Evolutionary conservation across 1,140 invertebrate genomes (phyloP).

Genomic region (Yoshiicerus persimilis): DNA sequence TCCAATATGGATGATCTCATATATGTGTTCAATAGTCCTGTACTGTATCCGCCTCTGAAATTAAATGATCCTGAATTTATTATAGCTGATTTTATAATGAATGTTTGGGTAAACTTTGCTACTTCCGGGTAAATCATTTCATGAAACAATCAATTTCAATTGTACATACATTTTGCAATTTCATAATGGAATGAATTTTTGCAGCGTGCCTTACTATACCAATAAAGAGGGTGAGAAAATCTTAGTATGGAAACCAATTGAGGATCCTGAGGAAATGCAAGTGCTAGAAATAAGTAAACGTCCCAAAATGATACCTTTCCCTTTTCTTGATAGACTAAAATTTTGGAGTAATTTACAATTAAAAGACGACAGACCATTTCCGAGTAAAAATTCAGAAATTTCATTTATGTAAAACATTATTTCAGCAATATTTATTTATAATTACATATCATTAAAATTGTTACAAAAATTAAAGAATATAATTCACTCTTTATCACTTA

Average conservation of each 20-base stretch:
- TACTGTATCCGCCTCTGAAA: slow-evolving; percentile 36
- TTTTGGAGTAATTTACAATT: not conserved
- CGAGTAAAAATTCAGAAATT: not conserved
- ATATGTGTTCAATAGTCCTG: slow-evolving; percentile 40
- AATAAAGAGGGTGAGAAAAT: not conserved
- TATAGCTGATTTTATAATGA: slow-evolving; percentile 40
- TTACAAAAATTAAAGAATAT: too few species aligned
- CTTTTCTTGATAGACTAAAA: not conserved
- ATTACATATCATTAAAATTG: too few species aligned
- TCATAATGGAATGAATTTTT: not conserved
- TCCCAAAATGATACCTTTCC: not conserved
- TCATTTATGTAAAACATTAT: too few species aligned
- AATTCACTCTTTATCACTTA: too few species aligned
- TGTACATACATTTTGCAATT: not conserved
- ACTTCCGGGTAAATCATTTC: slow-evolving; percentile 29
- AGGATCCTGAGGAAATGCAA: not conserved
- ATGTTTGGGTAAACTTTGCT: slow-evolving; percentile 47
- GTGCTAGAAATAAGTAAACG: not conserved
- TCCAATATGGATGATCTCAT: slow-evolving; percentile 43
- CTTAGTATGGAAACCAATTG: not conserved
- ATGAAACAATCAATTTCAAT: not conserved
- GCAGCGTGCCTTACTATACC: not conserved
- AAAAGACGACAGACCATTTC: not conserved
- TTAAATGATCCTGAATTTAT: slow-evolving; percentile 40
- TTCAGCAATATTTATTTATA: too few species aligned